Percentiles rank a stretch among this genome's conserved stretches.
Conservation (phyloP, 37 sponge, comb jelly and placozoan species). For the Aplysina aerophoba region DNA sequence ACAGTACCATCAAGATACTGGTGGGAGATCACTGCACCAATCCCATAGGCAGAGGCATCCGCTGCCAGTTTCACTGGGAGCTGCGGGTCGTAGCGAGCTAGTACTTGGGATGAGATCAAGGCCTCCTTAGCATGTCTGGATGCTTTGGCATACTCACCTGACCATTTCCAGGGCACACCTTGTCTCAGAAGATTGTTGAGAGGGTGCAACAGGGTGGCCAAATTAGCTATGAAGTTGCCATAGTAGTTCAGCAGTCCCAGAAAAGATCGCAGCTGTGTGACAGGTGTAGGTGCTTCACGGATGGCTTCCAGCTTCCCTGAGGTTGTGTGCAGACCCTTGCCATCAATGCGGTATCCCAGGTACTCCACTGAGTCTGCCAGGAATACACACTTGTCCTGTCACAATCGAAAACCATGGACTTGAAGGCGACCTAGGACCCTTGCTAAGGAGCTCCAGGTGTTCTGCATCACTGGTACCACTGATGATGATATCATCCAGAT, state of each 20-base stretch:
- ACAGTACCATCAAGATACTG: slow-evolving; percentile 22
- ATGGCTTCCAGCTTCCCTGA: slow-evolving; percentile 7
- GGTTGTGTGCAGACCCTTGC: slow-evolving; percentile 4
- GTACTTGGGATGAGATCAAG: slow-evolving; percentile 22
- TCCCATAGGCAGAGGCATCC: slow-evolving; percentile 43
- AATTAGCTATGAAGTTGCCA: slow-evolving; percentile 32
- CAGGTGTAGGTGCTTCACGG: slow-evolving; percentile 36
- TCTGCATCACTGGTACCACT: slow-evolving; percentile 21
- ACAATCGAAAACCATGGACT: background rate
- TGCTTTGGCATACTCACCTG: background rate
- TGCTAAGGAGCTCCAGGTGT: background rate
- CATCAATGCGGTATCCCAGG: slow-evolving; percentile 21
- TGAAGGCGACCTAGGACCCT: background rate
- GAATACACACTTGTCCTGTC: slow-evolving; percentile 5
- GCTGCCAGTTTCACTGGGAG: background rate
- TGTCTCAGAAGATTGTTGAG: slow-evolving; percentile 13
- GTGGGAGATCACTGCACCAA: slow-evolving; percentile 41
- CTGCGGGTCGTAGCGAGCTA: slow-evolving; percentile 17
- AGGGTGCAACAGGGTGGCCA: background rate
- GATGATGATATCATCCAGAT: slow-evolving; percentile 20
- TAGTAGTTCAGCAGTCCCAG: slow-evolving; percentile 29
- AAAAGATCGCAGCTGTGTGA: slow-evolving; percentile 30
- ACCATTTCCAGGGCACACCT: slow-evolving; percentile 17
- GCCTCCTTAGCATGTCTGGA: background rate
- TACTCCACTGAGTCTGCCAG: slow-evolving; percentile 13